Conservation (phyloP, 2,113 vertebrate species). For the Aphelocoma coerulescens region DNA sequence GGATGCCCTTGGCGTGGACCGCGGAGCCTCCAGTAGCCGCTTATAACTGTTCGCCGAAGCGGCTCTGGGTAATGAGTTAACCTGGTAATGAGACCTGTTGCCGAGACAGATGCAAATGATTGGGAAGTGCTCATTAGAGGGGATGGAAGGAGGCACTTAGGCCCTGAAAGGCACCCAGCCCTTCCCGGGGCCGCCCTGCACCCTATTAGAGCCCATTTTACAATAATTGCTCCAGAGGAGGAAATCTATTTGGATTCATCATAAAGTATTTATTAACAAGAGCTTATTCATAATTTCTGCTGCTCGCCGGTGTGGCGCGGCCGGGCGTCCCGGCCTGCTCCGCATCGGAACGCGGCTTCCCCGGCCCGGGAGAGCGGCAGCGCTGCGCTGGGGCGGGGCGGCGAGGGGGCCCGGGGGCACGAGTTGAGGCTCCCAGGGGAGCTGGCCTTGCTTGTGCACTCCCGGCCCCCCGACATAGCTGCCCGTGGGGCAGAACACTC, state of each 20-base stretch:
- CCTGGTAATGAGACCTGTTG: slow-evolving; percentile 53
- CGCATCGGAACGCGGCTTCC: neutral
- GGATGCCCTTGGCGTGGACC: rapidly evolving
- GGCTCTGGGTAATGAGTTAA: slow-evolving; percentile 15
- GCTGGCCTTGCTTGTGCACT: neutral
- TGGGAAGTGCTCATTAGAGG: slow-evolving; percentile 52
- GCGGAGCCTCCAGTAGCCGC: neutral
- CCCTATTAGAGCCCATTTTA: slow-evolving; percentile 45
- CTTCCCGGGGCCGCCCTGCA: slow-evolving; percentile 8
- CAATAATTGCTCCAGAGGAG: slow-evolving; percentile 58
- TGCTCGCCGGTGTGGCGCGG: neutral
- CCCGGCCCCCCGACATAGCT: rapidly evolving
- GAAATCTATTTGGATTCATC: slow-evolving; percentile 59
- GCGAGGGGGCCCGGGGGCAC: neutral
- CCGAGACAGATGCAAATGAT: slow-evolving; percentile 43
- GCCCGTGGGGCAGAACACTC: neutral
- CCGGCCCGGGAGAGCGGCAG: neutral
- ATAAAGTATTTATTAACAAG: slow-evolving; percentile 58
- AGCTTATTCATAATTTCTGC: slow-evolving; percentile 50
- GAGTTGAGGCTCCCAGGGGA: neutral
- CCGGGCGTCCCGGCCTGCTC: neutral
- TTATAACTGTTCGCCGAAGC: neutral
- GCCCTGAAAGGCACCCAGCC: slow-evolving; percentile 18
- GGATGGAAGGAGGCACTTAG: slow-evolving; percentile 46
- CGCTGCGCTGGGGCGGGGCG: neutral